Base-by-base conservation (phyloP, 2,888 invertebrate species). In the Dryococelus australis region DNA sequence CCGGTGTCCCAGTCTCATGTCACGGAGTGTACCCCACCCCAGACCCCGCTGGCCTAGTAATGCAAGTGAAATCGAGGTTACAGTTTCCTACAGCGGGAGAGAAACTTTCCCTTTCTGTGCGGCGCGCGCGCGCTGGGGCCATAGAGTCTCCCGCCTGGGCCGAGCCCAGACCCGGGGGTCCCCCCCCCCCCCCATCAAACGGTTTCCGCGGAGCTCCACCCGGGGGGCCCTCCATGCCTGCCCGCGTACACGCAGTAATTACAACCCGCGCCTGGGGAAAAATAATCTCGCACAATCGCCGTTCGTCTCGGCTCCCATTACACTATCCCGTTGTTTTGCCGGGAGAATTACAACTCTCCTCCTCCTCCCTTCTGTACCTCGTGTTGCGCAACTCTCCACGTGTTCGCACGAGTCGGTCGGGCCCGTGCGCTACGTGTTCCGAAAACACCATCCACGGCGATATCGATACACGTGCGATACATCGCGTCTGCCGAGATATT, bases 51-150 rank as follows among this genome's bases (percentile, higher is more conserved):
- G 87, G 87, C 87, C 87, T 87, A 87, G 85, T 86, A 87, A 87
- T 87, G 86, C 51, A 86, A 87, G 87, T 87, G 87, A 87, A 87
- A 87, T 87, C 87, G 87, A 86, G 87, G 87, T 87, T 86, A 87
- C 86, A 78, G 85, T 87, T 87, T 87, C 87, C 87, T 87, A 78
- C 86, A 83, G 51, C 51, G 51, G 47, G 87, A 65, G 16, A 81
- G 81, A 79, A 86, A 87, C 87, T 87, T 87, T 87, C 87, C 87
- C 86, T 87, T 87, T 87, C 87, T 35, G 80, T 35, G 53, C 27
- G 79, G n/a, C n/a, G n/a, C n/a, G n/a, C 26, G 65, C n/a, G 86
- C 28, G 43, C 80, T n/a, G 78, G 43, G 83, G 43, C 83, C 53
- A 28, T 24, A 65, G 4, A 27, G 35, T 16, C 20, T 28, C 27